Conservation (phyloP, 2,888 invertebrate species). For the Ectropis crepuscularia region DNA sequence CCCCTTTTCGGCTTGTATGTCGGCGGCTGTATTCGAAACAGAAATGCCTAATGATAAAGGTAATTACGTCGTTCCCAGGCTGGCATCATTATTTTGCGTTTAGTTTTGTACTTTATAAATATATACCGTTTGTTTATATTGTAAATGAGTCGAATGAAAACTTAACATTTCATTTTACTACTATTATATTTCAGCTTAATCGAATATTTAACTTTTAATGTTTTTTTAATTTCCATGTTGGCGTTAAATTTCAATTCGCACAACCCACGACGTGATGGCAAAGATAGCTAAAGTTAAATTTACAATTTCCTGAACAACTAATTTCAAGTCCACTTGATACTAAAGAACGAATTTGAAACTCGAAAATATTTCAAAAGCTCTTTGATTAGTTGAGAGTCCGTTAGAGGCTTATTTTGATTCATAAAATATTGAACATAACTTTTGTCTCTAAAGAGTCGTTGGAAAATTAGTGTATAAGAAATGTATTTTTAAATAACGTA, state of each 20-base stretch:
- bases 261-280: too few species aligned
- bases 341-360: not conserved
- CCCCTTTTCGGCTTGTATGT: constrained; percentile 51
- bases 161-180: constrained; percentile 33
- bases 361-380: constrained; percentile 2
- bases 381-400: not conserved
- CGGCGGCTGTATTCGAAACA: constrained; percentile 47
- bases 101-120: constrained; percentile 44
- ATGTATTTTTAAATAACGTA: too few species aligned
- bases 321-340: too few species aligned
- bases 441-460: too few species aligned
- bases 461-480: too few species aligned
- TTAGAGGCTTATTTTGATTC: not conserved
- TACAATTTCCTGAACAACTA: too few species aligned
- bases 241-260: too few species aligned
- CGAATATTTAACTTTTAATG: too few species aligned
- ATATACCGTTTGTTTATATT: constrained; percentile 32
- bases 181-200: constrained; percentile 2
- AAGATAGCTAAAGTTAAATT: too few species aligned
- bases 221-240: too few species aligned
- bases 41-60: constrained; percentile 47
- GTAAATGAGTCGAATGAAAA: constrained; percentile 40
- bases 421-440: too few species aligned
- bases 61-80: constrained; percentile 47
- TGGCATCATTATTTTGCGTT: constrained; percentile 49